Conservation (phyloP, 2,888 invertebrate genomes). For the Belgica antarctica region DNA sequence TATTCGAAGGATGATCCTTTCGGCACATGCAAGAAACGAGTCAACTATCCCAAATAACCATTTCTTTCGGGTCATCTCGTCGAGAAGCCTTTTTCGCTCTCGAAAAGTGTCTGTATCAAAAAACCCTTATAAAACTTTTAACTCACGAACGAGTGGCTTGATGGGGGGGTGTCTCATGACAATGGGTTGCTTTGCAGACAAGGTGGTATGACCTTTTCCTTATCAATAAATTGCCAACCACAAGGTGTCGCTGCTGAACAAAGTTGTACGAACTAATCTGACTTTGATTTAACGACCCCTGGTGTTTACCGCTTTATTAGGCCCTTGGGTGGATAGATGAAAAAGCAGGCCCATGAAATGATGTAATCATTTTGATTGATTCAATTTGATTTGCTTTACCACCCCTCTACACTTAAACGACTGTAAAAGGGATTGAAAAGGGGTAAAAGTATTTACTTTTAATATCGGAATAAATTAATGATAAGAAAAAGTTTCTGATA, state of each 20-base stretch:
- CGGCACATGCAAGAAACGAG: constrained; percentile 5
- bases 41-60: constrained; percentile 5
- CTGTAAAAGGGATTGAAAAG: not conserved
- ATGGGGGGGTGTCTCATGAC: not conserved
- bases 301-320: too few species aligned
- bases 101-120: not conserved
- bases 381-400: constrained; percentile 15
- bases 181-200: not conserved
- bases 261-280: too few species aligned
- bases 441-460: constrained; percentile 2
- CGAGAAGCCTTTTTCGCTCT: not conserved
- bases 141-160: not conserved
- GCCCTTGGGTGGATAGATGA: too few species aligned
- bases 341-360: too few species aligned
- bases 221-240: too few species aligned
- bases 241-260: too few species aligned
- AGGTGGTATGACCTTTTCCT: not conserved
- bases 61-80: constrained; percentile 21
- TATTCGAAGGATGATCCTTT: constrained; percentile 2
- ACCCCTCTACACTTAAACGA: not conserved
- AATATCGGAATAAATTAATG: constrained; percentile 27
- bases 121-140: constrained; percentile 17
- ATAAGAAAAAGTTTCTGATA: constrained; percentile 7
- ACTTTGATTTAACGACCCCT: too few species aligned
- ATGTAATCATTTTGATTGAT: constrained; percentile 21